phyloP scores from a whole-genome alignment of 2,113 vertebrate species.

The Glaucidium brasilianum region DNA sequence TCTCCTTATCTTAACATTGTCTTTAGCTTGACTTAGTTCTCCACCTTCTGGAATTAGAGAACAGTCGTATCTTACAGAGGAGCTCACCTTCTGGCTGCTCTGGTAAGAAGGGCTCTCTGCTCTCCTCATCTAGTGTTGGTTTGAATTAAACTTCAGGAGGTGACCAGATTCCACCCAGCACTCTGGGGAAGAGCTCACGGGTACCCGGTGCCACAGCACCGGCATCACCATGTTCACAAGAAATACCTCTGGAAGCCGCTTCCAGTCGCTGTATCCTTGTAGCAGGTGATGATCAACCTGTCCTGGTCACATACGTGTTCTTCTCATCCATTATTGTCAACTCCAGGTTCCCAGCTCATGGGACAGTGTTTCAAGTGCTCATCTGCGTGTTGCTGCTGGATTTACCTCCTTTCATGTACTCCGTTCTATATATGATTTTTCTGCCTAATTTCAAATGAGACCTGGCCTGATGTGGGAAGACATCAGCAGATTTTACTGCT shows the following conservation, averaged over 20 bases:
- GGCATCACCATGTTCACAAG: background rate
- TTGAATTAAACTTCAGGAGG: background rate
- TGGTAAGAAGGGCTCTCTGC: background rate
- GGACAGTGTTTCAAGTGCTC: background rate
- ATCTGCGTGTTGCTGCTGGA: background rate
- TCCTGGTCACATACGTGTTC: background rate
- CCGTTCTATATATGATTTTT: rapidly evolving
- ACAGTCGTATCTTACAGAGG: background rate
- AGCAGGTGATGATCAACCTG: background rate
- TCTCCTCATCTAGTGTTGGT: background rate
- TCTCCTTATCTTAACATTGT: background rate
- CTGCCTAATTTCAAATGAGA: background rate
- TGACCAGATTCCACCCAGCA: background rate
- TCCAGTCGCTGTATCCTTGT: background rate
- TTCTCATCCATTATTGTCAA: background rate
- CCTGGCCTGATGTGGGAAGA: background rate
- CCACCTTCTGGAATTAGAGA: background rate
- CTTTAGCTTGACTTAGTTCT: background rate
- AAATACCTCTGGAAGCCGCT: background rate
- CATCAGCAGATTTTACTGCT: background rate
- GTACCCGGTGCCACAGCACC: background rate
- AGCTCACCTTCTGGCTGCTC: background rate
- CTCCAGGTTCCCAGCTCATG: background rate
- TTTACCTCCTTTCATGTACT: background rate
- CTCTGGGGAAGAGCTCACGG: background rate